Percentiles rank a stretch among this genome's conserved stretches.
Evolutionary conservation across 2,888 invertebrate genomes (phyloP).

Genomic region (Eupithecia subfuscata): DNA sequence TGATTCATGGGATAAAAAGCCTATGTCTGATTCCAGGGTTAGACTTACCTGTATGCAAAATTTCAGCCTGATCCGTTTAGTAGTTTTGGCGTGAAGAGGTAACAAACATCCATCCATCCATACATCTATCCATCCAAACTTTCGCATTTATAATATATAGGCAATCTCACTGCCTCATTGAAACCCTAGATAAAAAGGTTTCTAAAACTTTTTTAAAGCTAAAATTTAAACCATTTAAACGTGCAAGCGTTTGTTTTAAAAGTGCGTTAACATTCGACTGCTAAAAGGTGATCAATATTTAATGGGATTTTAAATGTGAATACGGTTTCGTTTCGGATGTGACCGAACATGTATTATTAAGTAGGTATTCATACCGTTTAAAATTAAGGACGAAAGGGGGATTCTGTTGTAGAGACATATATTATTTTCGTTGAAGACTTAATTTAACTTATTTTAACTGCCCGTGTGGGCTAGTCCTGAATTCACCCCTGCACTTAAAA

Average conservation of each 20-base stretch:
- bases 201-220: too few relatives aligned
- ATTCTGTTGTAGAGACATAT: not conserved
- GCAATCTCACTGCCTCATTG: too few relatives aligned
- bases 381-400: not conserved
- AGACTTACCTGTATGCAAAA: too few relatives aligned
- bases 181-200: too few relatives aligned
- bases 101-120: too few relatives aligned
- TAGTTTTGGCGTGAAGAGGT: too few relatives aligned
- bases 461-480: not conserved
- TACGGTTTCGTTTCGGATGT: slow-evolving; percentile 19
- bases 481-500: slow-evolving; percentile 22
- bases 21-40: too few relatives aligned
- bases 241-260: slow-evolving; percentile 11
- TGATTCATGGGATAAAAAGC: too few relatives aligned
- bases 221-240: not conserved
- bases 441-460: not conserved
- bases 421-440: not conserved
- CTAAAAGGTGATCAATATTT: slow-evolving; percentile 32
- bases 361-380: not conserved
- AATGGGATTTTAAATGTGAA: slow-evolving; percentile 31
- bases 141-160: too few relatives aligned
- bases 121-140: too few relatives aligned
- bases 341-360: not conserved
- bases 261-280: slow-evolving; percentile 19
- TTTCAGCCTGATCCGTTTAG: too few relatives aligned